Evolutionary conservation across 2,113 vertebrate genomes (phyloP), one percentile per base, ranked within the genome.

Genomic region (Antennarius striatus): DNA sequence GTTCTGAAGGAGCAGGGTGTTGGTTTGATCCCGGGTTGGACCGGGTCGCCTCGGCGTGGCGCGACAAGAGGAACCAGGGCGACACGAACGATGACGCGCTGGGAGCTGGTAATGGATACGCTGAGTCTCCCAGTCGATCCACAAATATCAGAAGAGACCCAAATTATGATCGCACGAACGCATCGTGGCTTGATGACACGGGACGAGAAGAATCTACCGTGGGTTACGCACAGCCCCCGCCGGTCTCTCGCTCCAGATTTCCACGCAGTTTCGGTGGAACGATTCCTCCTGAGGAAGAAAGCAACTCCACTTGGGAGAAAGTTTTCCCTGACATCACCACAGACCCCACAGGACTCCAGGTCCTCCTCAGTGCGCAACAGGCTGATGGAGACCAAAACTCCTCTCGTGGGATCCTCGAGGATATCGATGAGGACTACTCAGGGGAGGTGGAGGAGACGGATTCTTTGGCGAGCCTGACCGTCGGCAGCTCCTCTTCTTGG

Each of bases 391-490:
- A 73, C 36, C 40, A 28, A 16, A 74, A 29, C 43, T 12, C 71
- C 16, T 66, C 82, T 0, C 49, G 76, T 2, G 76, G 42, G 39
- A 47, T 75, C 3, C 57, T 11, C 47, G 73, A 69, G 56, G 67
- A 72, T 22, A 42, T 17, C 4, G 48, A 71, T 30, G 85, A 73
- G 36, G 80, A 90, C 83, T 89, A 76, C 65, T 90, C 89, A 2
- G 86, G 87, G 39, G 92, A 91, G 63, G 57, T 78, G 65, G 86
- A 79, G 6, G 89, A 90, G 9, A 75, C 67, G 13, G 86, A 81
- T 3, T 7, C 29, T 10, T 45, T 65, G 2, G 32, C 36, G 49
- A 80, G 64, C 49, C 32, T 68, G 9, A 55, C 63, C n/a, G 28
- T 8, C 4, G 67, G 82, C 49, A 56, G 63, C 65, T 11, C 68